Evolutionary conservation across 2,888 invertebrate species (phyloP).

Genomic region (Hyposoter dolosus): DNA sequence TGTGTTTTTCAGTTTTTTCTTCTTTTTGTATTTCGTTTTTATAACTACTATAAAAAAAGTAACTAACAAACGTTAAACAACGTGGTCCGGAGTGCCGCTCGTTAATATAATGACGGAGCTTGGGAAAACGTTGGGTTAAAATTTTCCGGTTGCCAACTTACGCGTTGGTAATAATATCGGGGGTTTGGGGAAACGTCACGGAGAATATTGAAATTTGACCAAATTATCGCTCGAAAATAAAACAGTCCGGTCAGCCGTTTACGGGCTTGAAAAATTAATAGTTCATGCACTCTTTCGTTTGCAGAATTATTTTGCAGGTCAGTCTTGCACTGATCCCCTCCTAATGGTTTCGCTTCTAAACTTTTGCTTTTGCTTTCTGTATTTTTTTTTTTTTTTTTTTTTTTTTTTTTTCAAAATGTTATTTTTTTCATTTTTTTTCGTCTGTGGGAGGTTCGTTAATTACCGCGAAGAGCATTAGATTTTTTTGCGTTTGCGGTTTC

Average conservation of each 20-base stretch:
- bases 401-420: no score
- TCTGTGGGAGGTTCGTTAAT: slow-evolving; percentile 80
- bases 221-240: slow-evolving; percentile 35
- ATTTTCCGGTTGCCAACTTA: slow-evolving; percentile 63
- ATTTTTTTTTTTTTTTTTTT: slow-evolving; percentile 35
- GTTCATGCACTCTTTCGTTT: slow-evolving; percentile 75
- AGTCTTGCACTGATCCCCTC: slow-evolving; percentile 81
- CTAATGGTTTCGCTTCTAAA: slow-evolving; percentile 71
- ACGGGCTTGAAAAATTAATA: slow-evolving; percentile 60
- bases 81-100: slow-evolving; percentile 73
- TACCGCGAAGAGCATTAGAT: slow-evolving; percentile 60
- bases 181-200: slow-evolving; percentile 44
- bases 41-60: slow-evolving; percentile 76
- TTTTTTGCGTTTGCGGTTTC: slow-evolving; percentile 58
- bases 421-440: no score
- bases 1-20: slow-evolving; percentile 3
- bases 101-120: slow-evolving; percentile 78
- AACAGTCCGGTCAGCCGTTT: slow-evolving; percentile 7
- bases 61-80: slow-evolving; percentile 78
- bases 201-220: slow-evolving; percentile 32
- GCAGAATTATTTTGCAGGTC: slow-evolving; percentile 74
- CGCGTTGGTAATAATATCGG: slow-evolving; percentile 60
- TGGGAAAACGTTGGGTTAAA: slow-evolving; percentile 67
- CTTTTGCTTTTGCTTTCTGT: slow-evolving; percentile 61
- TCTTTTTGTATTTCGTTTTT: slow-evolving; percentile 39